These are phyloP conservation scores for Myxocyprinus asiaticus DNA, from an alignment of 2,113 vertebrate species.

Conservation along the genomic window DNA sequence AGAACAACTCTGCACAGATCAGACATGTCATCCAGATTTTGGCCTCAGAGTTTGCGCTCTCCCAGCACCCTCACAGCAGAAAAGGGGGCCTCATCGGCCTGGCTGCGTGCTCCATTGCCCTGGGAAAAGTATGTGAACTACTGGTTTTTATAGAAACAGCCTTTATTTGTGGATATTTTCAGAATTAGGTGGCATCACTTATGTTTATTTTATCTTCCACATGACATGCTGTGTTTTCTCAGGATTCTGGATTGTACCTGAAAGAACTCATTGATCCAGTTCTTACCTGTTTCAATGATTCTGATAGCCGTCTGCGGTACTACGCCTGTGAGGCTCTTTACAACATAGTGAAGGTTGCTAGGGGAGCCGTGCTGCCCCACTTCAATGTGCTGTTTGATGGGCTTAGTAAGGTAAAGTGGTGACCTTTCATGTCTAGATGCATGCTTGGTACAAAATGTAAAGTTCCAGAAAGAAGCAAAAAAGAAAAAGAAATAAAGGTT, in stretches of 20 bases:
- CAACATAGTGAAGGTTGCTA: constrained; percentile 96
- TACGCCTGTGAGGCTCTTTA: constrained; percentile 97
- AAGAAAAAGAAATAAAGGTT: too few relatives aligned
- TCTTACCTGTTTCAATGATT: constrained; percentile 94
- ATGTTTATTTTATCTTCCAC: neutral
- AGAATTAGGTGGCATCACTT: too few relatives aligned
- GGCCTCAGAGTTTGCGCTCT: constrained; percentile 93
- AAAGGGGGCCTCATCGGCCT: constrained; percentile 96
- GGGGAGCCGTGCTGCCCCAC: constrained; percentile 84
- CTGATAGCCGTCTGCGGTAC: constrained; percentile 93
- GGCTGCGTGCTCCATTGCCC: constrained; percentile 94
- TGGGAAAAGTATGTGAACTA: constrained; percentile 83
- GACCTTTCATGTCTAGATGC: neutral
- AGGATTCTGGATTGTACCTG: constrained; percentile 96
- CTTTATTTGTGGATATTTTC: too few relatives aligned
- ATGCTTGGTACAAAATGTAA: too few relatives aligned
- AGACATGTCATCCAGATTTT: constrained; percentile 96
- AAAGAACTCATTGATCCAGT: constrained; percentile 97
- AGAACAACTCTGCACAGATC: constrained; percentile 94
- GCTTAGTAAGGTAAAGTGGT: constrained; percentile 84
- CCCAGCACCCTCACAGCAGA: constrained; percentile 95
- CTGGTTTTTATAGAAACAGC: too few relatives aligned
- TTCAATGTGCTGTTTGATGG: constrained; percentile 97
- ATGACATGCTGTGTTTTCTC: constrained; percentile 17
- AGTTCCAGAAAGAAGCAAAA: too few relatives aligned